Evolutionary conservation across 2,797 vertebrate species (phyloP), one percentile per base, ranked within the genome.

Genomic region (Choloepus didactylus): DNA sequence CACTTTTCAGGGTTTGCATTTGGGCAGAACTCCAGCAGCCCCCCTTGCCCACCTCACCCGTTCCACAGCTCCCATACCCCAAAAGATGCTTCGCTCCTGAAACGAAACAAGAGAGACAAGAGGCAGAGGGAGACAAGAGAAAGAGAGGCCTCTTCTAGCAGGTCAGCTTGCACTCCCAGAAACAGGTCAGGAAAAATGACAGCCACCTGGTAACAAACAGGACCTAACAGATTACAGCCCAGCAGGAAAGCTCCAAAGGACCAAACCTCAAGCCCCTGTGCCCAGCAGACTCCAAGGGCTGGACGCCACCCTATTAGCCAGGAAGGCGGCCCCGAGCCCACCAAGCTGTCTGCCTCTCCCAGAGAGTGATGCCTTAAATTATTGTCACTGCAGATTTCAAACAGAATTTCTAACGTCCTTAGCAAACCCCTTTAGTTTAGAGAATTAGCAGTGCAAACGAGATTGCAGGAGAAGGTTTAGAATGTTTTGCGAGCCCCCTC

Each of bases 361-460:
- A 21, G 35, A n/a, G 44, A 9, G 21, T 0, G 14, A 29, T 11
- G 35, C 3, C 29, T 60, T 66, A 6, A 46, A 69, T 83, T 23
- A 75, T 54, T 60, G 66, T 59, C 54, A 77, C 70, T 1, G 0
- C 51, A 9, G 60, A 87, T 70, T 91, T 91, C 90, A 93, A 87
- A 93, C 44, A n/a, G 95, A 93, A 93, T 93, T n/a, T 44, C 95
- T 80, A 76, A 96, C 0, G 0, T 27, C 76, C 56, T n/a, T 18
- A 2, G 92, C 70, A 69, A 82, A n/a, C 56, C 66, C 85, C 59
- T 41, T 35, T 6, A 18, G 87, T 84, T 83, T 29, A 67, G 66
- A 93, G 90, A 60, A 60, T 95, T 76, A 94, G 51, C 92, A 41
- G 18, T 56, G 81, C 89, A 56, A 83, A 95, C 66, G 56, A 66